Conservation (phyloP, 2,797 vertebrate species). For the Xenopus petersii region DNA sequence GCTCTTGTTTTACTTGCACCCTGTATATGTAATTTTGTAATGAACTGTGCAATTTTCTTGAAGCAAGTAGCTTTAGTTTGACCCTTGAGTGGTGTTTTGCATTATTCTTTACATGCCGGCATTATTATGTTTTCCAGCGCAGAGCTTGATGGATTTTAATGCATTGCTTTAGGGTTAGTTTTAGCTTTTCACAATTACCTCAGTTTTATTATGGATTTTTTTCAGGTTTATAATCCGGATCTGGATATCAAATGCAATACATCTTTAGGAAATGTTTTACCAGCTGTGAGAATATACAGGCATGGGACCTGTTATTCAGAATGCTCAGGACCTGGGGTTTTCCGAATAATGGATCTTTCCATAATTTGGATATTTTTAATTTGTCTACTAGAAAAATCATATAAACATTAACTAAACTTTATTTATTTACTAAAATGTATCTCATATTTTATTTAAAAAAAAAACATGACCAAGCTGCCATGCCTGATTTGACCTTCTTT, state of each 20-base stretch:
- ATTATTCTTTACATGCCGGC: not conserved
- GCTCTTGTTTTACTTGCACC: constrained; percentile 3
- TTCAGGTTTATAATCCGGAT: not conserved
- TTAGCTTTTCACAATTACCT: not conserved
- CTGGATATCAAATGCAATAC: not conserved
- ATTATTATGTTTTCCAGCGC: not conserved
- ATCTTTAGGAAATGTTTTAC: not conserved
- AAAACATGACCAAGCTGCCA: too few species aligned
- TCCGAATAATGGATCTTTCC: too few species aligned
- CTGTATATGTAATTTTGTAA: not conserved
- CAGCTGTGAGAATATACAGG: not conserved
- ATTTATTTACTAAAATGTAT: too few species aligned
- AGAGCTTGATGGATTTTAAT: not conserved
- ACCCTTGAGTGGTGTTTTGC: constrained; percentile 11
- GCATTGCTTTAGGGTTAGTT: constrained; percentile 3
- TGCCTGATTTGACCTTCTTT: too few species aligned
- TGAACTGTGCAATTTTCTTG: constrained; percentile 1
- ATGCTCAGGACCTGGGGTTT: too few species aligned
- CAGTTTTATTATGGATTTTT: not conserved
- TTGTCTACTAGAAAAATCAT: too few species aligned
- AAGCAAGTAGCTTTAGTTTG: not conserved
- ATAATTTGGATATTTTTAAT: too few species aligned
- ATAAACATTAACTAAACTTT: too few species aligned
- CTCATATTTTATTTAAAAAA: too few species aligned
- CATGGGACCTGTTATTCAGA: too few species aligned